Evolutionary conservation across 1,140 invertebrate species (phyloP).

Genomic region (Drosophila erecta): DNA sequence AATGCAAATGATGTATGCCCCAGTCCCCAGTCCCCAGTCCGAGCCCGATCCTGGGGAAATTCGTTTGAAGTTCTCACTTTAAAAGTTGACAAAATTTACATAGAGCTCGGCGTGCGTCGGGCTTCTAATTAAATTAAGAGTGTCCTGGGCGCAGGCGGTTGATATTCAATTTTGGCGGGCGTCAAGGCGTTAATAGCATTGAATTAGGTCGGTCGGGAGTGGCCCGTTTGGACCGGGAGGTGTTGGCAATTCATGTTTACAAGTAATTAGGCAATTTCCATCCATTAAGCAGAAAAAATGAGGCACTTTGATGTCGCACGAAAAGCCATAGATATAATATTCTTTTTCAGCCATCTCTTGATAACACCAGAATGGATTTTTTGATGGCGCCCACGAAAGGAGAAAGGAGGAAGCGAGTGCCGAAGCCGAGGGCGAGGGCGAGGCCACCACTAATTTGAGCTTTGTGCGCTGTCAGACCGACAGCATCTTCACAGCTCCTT

Average conservation of each 20-base stretch:
- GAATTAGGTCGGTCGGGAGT: slow-evolving; percentile 62
- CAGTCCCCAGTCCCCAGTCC: slow-evolving; percentile 33
- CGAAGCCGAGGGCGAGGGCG: slow-evolving; percentile 7
- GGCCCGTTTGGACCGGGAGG: slow-evolving; percentile 34
- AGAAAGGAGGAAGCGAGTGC: too few relatives aligned
- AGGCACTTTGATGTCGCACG: slow-evolving; percentile 62
- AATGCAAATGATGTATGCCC: slow-evolving; percentile 67
- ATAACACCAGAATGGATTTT: slow-evolving; percentile 44
- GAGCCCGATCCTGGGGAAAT: slow-evolving; percentile 39
- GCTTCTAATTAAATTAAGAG: slow-evolving; percentile 78
- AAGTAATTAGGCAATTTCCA: slow-evolving; percentile 80
- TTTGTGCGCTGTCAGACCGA: slow-evolving; percentile 63
- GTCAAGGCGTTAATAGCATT: slow-evolving; percentile 78
- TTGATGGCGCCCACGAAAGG: slow-evolving; percentile 32
- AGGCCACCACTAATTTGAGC: slow-evolving; percentile 66
- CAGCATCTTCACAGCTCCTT: slow-evolving; percentile 42
- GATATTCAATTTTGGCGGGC: slow-evolving; percentile 67
- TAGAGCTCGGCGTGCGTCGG: slow-evolving; percentile 41
- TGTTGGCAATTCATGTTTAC: slow-evolving; percentile 82
- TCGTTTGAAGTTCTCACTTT: slow-evolving; percentile 76
- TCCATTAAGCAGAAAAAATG: slow-evolving; percentile 43
- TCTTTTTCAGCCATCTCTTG: slow-evolving; percentile 50
- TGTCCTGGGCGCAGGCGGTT: slow-evolving; percentile 59
- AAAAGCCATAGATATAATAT: slow-evolving; percentile 62
- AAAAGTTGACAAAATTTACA: slow-evolving; percentile 75